Conservation (phyloP, 2,797 vertebrate species). For the Distichodus sexfasciatus region DNA sequence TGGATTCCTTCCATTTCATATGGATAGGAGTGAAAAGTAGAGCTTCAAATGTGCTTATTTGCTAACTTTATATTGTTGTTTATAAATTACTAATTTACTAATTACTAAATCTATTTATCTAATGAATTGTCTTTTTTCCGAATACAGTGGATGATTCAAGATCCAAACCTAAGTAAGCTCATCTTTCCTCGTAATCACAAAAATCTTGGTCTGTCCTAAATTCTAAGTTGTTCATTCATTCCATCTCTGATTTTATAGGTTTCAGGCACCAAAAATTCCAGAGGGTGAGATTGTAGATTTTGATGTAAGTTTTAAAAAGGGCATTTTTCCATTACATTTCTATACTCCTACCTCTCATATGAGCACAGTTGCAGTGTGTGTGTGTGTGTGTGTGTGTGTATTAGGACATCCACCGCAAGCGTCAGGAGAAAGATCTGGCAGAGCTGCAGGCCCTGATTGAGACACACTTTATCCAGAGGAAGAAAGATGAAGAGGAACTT, state of each 20-base stretch:
- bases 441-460: constrained; percentile 97
- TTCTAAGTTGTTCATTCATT: neutral
- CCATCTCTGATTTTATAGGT: constrained; percentile 54
- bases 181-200: too few relatives aligned
- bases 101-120: constrained; percentile 31
- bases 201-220: neutral
- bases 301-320: constrained; percentile 80
- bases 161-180: constrained; percentile 72
- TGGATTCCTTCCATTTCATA: too few relatives aligned
- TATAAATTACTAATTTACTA: too few relatives aligned
- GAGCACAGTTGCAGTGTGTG: too few relatives aligned
- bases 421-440: constrained; percentile 93
- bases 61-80: too few relatives aligned
- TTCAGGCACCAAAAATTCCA: constrained; percentile 88
- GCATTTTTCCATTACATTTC: neutral
- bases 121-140: constrained; percentile 22
- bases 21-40: too few relatives aligned
- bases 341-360: too few relatives aligned
- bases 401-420: constrained; percentile 97
- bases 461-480: constrained; percentile 90
- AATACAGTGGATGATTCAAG: constrained; percentile 67
- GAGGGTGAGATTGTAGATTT: constrained; percentile 99
- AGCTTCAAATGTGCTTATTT: too few relatives aligned
- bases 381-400: constrained; percentile 14
- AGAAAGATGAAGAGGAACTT: constrained; percentile 96